Conservation (phyloP, 2,797 vertebrate species). For the Anabas testudineus region DNA sequence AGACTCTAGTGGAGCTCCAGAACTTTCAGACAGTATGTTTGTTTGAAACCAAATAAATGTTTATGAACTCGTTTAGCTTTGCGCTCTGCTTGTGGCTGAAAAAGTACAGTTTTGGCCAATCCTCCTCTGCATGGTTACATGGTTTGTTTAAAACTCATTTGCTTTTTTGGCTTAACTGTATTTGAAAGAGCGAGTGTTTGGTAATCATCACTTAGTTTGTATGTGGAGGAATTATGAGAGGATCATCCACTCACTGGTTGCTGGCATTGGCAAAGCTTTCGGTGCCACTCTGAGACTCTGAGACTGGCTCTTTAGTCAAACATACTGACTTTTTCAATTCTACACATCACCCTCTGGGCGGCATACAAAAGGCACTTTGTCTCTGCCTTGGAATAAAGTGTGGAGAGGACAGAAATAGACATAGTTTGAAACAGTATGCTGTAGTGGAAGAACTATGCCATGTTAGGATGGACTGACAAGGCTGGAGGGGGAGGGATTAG, state of each 20-base stretch:
- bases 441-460: constrained; percentile 81
- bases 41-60: constrained; percentile 66
- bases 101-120: constrained; percentile 62
- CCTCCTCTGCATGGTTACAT: constrained; percentile 45
- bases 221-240: constrained; percentile 66
- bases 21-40: constrained; percentile 95
- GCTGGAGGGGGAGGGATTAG: constrained; percentile 46
- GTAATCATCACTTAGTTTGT: constrained; percentile 64
- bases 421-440: constrained; percentile 81
- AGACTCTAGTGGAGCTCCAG: constrained; percentile 92
- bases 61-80: constrained; percentile 56
- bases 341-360: constrained; percentile 78
- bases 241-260: constrained; percentile 71
- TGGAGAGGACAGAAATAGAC: constrained; percentile 85
- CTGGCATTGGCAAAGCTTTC: constrained; percentile 66
- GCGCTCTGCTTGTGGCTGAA: constrained; percentile 35
- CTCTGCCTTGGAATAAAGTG: constrained; percentile 83
- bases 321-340: constrained; percentile 75
- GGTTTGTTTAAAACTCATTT: constrained; percentile 68
- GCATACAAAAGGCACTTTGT: constrained; percentile 87
- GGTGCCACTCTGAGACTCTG: constrained; percentile 60
- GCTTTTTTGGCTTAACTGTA: constrained; percentile 46
- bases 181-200: constrained; percentile 67
- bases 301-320: constrained; percentile 72
- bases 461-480: constrained; percentile 64